These are phyloP conservation scores for Neoniphon sammara DNA, from an alignment of 2,797 vertebrate genomes.

Conservation along the genomic window DNA sequence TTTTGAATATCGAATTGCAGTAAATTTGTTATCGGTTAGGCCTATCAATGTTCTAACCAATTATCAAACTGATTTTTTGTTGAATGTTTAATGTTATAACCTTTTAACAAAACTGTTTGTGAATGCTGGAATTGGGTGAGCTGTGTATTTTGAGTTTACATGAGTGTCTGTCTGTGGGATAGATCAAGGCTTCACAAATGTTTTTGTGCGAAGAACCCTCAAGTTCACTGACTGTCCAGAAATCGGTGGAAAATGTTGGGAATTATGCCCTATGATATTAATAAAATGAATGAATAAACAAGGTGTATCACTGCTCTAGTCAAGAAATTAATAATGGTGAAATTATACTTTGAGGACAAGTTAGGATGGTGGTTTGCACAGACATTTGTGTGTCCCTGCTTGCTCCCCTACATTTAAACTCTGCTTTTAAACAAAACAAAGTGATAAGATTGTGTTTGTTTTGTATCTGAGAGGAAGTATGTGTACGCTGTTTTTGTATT, in stretches of 20 bases:
- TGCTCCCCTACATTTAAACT: constrained; percentile 24
- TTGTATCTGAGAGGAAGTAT: constrained; percentile 6
- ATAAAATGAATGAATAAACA: neutral
- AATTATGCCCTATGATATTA: neutral
- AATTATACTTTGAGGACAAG: constrained; percentile 4
- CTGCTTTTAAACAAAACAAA: constrained; percentile 15
- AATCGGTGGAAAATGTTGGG: too few species aligned
- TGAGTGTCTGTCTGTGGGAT: too few species aligned
- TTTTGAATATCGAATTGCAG: constrained; percentile 28
- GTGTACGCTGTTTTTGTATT: constrained; percentile 21
- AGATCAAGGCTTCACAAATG: too few species aligned
- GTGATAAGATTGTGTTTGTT: neutral
- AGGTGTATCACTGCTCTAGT: neutral
- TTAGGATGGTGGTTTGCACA: constrained; percentile 11
- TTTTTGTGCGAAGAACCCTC: too few species aligned
- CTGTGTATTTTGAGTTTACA: constrained; percentile 1
- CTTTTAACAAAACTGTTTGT: constrained; percentile 27
- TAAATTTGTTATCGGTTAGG: constrained; percentile 1
- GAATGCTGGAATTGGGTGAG: neutral
- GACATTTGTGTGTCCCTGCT: neutral
- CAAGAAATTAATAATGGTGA: neutral
- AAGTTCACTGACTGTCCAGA: too few species aligned
- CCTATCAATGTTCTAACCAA: constrained; percentile 16
- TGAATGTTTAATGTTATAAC: constrained; percentile 10
- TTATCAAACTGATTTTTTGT: neutral